These are phyloP conservation scores for Ophonus ardosiacus DNA, from an alignment of 2,888 invertebrate genomes.

Conservation along the genomic window DNA sequence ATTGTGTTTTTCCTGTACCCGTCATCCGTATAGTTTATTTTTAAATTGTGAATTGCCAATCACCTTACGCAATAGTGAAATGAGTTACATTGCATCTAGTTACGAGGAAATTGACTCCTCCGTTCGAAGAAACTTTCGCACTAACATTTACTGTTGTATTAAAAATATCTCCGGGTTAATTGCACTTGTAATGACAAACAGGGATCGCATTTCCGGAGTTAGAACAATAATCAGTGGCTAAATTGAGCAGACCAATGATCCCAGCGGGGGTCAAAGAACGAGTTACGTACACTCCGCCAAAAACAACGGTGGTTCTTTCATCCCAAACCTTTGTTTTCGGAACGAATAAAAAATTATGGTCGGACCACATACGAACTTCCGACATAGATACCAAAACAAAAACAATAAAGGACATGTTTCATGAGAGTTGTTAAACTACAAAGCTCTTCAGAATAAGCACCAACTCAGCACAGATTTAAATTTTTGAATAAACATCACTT, in stretches of 20 bases:
- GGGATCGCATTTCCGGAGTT: conserved; percentile 26
- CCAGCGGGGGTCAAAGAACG: conserved; percentile 36
- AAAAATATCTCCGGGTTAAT: conserved; percentile 32
- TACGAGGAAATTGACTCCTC: background rate
- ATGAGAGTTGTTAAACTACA: background rate
- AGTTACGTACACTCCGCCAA: conserved; percentile 12
- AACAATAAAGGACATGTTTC: background rate
- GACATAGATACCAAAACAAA: background rate
- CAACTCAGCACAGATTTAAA: background rate
- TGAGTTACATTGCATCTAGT: background rate
- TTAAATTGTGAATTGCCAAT: conserved; percentile 16
- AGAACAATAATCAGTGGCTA: conserved; percentile 51
- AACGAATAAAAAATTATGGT: background rate
- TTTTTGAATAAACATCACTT: background rate
- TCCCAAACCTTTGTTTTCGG: background rate
- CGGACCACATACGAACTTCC: background rate
- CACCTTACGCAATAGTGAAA: conserved; percentile 27
- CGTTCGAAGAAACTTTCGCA: background rate
- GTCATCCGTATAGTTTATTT: background rate
- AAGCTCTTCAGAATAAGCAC: background rate
- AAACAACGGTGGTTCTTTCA: background rate
- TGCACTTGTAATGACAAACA: conserved; percentile 2
- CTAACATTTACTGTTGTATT: background rate
- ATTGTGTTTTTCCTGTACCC: background rate
- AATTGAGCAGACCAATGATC: conserved; percentile 44